Evolutionary conservation across 1,140 invertebrate species (phyloP).

Genomic region (Limonius californicus): DNA sequence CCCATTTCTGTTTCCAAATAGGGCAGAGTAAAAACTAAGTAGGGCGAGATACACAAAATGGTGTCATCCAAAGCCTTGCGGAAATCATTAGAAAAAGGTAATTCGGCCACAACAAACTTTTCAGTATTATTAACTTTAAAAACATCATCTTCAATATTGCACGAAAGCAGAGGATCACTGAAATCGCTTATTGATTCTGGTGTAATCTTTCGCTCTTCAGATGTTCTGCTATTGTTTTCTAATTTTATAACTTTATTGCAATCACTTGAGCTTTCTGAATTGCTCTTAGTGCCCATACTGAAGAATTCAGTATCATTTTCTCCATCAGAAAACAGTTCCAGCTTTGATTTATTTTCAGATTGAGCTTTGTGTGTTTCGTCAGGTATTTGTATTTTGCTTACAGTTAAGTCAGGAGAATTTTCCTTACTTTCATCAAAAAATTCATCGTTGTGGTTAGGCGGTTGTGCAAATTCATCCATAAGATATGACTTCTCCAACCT

Average conservation of each 20-base stretch:
- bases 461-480: constrained; percentile 60
- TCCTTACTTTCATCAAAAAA: constrained; percentile 43
- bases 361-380: neutral
- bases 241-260: constrained; percentile 33
- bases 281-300: neutral
- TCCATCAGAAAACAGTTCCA: constrained; percentile 3
- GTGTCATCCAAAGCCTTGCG: constrained; percentile 70
- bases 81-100: constrained; percentile 66
- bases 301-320: constrained; percentile 20
- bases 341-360: neutral
- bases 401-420: constrained; percentile 35
- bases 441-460: constrained; percentile 45
- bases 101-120: constrained; percentile 53
- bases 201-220: neutral
- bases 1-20: constrained; percentile 85
- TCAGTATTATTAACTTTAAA: constrained; percentile 14
- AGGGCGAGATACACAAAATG: constrained; percentile 81
- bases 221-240: constrained; percentile 31
- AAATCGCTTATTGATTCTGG: neutral
- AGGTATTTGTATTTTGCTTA: constrained; percentile 15
- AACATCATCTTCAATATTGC: constrained; percentile 51
- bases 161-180: constrained; percentile 68
- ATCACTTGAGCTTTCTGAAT: constrained; percentile 13
- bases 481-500: constrained; percentile 87
- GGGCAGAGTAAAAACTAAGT: constrained; percentile 78